Percentiles rank a stretch among this genome's conserved stretches.
phyloP scores from a whole-genome alignment of 2,113 vertebrate species.

The Tonatia bakeri region DNA sequence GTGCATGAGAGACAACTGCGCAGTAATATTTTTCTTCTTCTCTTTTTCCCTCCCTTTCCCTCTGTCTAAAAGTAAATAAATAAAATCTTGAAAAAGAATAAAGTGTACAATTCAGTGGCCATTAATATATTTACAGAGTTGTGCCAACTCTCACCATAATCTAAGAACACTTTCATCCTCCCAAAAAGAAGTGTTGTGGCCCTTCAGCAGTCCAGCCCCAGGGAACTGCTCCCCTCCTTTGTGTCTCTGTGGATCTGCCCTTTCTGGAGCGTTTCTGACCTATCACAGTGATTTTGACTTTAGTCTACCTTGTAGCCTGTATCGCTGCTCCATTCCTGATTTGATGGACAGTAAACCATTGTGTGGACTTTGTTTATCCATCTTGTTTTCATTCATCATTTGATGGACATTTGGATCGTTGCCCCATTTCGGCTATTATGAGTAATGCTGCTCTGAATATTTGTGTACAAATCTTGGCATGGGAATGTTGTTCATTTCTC shows the following conservation, averaged over 20 bases:
- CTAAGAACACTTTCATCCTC: neutral
- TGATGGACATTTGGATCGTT: neutral
- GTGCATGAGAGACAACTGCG: no score
- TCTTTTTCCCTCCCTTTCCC: no score
- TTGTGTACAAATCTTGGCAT: neutral
- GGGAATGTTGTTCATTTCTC: neutral
- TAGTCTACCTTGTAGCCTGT: neutral
- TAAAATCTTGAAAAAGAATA: neutral
- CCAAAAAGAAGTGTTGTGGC: neutral
- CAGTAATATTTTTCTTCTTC: no score
- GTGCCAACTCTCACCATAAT: neutral
- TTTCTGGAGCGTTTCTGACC: neutral
- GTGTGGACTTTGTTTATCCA: neutral
- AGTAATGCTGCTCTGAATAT: neutral
- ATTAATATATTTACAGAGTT: neutral
- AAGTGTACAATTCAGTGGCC: neutral
- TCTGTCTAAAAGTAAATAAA: no score
- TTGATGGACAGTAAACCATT: neutral
- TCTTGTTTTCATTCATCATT: neutral
- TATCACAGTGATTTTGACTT: neutral
- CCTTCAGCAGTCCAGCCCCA: neutral
- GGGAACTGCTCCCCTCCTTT: neutral
- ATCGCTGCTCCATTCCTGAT: neutral
- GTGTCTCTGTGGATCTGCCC: neutral
- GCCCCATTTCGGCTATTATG: neutral